A percentile compares a stretch with the other conserved stretches of the same genome.
These are phyloP conservation scores for Myrmophylax atrothorax DNA, from an alignment of 2,113 vertebrate species.

Conservation along the genomic window DNA sequence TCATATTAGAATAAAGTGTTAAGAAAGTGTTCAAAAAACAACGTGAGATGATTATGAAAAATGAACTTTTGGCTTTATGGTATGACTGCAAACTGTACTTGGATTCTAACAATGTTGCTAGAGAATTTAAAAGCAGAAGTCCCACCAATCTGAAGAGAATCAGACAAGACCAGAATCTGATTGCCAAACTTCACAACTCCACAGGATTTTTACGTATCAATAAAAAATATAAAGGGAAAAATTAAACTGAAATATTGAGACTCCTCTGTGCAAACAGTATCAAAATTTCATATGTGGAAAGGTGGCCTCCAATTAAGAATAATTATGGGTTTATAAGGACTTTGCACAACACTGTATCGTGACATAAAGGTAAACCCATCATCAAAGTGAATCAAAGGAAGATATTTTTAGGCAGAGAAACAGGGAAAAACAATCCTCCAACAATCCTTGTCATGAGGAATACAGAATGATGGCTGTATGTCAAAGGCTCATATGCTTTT, in stretches of 20 bases:
- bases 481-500: not conserved
- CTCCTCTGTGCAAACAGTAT: not conserved
- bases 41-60: not conserved
- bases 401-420: not conserved
- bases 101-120: not conserved
- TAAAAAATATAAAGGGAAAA: not conserved
- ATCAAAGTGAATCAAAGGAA: not conserved
- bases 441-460: not conserved
- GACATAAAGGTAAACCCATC: not conserved
- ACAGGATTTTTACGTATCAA: not conserved
- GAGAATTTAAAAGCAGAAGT: not conserved
- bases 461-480: not conserved
- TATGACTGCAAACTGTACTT: not conserved
- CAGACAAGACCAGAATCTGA: not conserved
- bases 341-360: not conserved
- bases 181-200: not conserved
- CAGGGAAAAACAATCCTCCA: not conserved
- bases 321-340: not conserved
- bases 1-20: not conserved
- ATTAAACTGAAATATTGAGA: not conserved
- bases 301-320: not conserved
- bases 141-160: not conserved
- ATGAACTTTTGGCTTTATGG: not conserved
- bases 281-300: not conserved
- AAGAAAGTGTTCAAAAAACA: not conserved